Evolutionary conservation across 23 tunicate genomes (phyloP).

Genomic region (Halocynthia roretzi): DNA sequence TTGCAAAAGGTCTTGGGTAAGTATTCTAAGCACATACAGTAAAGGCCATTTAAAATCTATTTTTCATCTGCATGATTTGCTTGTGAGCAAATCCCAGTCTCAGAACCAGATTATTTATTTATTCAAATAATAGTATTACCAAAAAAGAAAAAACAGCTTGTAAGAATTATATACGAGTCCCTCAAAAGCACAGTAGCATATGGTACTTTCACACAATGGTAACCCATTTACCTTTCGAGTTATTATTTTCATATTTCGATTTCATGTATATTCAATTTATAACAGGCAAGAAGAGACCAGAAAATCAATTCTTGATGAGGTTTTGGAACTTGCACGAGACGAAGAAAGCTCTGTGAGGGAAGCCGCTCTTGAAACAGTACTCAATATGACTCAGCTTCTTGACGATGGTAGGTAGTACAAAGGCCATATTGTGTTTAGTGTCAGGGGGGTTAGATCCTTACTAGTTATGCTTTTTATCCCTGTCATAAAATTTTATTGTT

Average conservation of each 20-base stretch:
- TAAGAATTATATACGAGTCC: background rate
- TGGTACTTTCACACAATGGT: background rate
- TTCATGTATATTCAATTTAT: background rate
- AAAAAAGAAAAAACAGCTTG: background rate
- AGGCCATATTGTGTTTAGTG: too few relatives aligned
- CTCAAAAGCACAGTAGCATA: too few relatives aligned
- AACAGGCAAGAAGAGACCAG: conserved; percentile 47
- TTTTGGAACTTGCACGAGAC: conserved; percentile 66
- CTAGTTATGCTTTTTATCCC: background rate
- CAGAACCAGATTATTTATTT: background rate
- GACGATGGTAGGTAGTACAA: conserved; percentile 48
- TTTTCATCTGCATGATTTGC: background rate
- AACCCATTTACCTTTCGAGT: background rate
- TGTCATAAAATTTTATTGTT: background rate
- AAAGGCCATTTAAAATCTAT: background rate
- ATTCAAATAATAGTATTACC: background rate
- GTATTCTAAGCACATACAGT: background rate
- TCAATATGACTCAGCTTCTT: conserved; percentile 50
- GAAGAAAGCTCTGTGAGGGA: conserved; percentile 80
- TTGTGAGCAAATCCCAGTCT: background rate
- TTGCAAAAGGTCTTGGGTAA: conserved; percentile 68
- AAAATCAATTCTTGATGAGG: conserved; percentile 55
- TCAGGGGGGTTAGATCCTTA: too few relatives aligned
- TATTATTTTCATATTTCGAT: background rate
- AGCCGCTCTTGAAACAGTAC: conserved; percentile 69